Evolutionary conservation across 2,888 invertebrate species (phyloP).

Genomic region (Archips xylosteana): DNA sequence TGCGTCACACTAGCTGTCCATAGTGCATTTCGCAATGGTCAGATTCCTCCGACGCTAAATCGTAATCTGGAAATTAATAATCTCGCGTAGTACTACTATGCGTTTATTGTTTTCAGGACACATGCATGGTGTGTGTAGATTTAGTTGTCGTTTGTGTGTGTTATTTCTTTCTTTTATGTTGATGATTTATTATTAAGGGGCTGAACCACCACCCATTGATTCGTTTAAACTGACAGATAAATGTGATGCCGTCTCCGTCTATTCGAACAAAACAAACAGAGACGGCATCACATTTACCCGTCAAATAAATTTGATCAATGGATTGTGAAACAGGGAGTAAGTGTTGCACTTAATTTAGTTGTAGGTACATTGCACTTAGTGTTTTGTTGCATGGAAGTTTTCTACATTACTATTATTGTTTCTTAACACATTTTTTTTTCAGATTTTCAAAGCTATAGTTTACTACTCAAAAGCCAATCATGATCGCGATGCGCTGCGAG

Average conservation of each 20-base stretch:
- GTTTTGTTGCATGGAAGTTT: background rate
- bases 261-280: too few relatives aligned
- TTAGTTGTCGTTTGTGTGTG: constrained; percentile 7
- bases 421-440: background rate
- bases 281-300: too few relatives aligned
- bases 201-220: too few relatives aligned
- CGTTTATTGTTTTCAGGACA: constrained; percentile 69
- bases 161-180: background rate
- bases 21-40: constrained; percentile 64
- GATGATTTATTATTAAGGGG: background rate
- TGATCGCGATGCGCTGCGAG: too few relatives aligned
- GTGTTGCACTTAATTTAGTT: background rate
- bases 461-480: too few relatives aligned
- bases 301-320: too few relatives aligned
- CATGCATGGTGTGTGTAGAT: constrained; percentile 36
- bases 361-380: too few relatives aligned
- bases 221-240: too few relatives aligned
- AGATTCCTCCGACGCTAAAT: constrained; percentile 80
- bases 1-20: constrained; percentile 79
- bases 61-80: constrained; percentile 65
- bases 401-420: background rate
- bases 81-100: constrained; percentile 56
- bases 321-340: too few relatives aligned
- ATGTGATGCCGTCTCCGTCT: too few relatives aligned
- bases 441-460: background rate